Percentiles rank a stretch among this genome's conserved stretches.
Conservation (phyloP, 2,113 vertebrate species). For the Rallus limicola region DNA sequence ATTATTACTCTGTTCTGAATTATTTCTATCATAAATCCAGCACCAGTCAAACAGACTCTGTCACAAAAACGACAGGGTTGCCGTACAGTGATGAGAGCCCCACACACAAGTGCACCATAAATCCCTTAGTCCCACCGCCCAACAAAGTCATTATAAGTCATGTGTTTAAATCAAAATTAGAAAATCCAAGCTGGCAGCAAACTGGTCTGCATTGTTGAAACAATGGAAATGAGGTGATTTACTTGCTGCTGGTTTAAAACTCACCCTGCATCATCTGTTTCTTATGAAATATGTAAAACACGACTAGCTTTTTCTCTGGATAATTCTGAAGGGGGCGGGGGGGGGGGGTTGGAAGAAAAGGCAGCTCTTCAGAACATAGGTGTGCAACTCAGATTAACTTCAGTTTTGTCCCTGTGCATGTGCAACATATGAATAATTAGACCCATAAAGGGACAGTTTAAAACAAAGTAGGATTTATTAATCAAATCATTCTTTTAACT, state of each 20-base stretch:
- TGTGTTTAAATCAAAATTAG: constrained; percentile 74
- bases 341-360: background rate
- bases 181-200: constrained; percentile 50
- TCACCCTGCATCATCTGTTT: constrained; percentile 20
- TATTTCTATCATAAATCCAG: constrained; percentile 81
- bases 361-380: background rate
- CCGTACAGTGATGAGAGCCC: constrained; percentile 53
- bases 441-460: background rate
- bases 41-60: constrained; percentile 72
- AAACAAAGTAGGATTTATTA: background rate
- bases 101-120: constrained; percentile 65
- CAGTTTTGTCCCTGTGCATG: background rate
- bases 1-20: constrained; percentile 80
- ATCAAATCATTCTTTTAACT: background rate
- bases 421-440: background rate
- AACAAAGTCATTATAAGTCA: constrained; percentile 72
- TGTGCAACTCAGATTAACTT: background rate
- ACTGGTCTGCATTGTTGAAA: constrained; percentile 47
- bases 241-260: constrained; percentile 49
- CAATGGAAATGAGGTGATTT: constrained; percentile 68
- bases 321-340: background rate
- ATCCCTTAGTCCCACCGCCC: constrained; percentile 58
- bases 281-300: background rate
- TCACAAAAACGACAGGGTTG: constrained; percentile 73
- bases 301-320: constrained; percentile 2